Percentiles rank a stretch among this genome's conserved stretches.
These are phyloP conservation scores for Carassius auratus DNA, from an alignment of 2,113 vertebrate genomes.

Conservation along the genomic window DNA sequence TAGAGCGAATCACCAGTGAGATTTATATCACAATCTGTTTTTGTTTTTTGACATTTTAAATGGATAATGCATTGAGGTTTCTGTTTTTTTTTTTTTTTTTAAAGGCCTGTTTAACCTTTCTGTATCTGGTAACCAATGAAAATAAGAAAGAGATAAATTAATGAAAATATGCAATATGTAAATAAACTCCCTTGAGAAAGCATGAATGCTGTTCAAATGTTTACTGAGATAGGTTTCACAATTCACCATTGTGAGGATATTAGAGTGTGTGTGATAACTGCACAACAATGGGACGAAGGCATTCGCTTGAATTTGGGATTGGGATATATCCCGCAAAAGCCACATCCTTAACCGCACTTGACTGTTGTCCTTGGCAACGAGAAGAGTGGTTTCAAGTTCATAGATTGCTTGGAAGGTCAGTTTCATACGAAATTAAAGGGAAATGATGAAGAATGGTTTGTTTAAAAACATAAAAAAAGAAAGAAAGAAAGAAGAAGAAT, in stretches of 20 bases:
- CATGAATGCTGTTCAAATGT: background rate
- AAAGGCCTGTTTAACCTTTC: background rate
- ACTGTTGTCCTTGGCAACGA: conserved; percentile 42
- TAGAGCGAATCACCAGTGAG: background rate
- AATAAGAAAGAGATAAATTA: background rate
- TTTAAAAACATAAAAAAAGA: background rate
- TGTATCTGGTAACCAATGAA: background rate
- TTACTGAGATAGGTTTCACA: conserved; percentile 40
- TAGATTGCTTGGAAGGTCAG: conserved; percentile 25
- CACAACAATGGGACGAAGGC: conserved; percentile 8
- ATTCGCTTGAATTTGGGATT: conserved; percentile 13
- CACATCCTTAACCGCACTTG: conserved; percentile 17
- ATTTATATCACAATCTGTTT: background rate
- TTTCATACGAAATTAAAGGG: background rate
- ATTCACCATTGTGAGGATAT: background rate
- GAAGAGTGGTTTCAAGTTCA: conserved; percentile 15
- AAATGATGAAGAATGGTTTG: background rate
- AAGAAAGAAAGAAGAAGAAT: background rate
- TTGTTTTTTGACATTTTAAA: background rate
- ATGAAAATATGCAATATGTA: background rate
- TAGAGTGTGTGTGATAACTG: conserved; percentile 6
- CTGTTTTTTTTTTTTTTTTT: no score
- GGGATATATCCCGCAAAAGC: conserved; percentile 21
- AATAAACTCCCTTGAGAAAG: background rate
- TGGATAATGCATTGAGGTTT: background rate